A percentile compares a stretch with the other conserved stretches of the same genome.
Evolutionary conservation across 2,113 vertebrate genomes (phyloP).

Genomic region (Corythaeola cristata): DNA sequence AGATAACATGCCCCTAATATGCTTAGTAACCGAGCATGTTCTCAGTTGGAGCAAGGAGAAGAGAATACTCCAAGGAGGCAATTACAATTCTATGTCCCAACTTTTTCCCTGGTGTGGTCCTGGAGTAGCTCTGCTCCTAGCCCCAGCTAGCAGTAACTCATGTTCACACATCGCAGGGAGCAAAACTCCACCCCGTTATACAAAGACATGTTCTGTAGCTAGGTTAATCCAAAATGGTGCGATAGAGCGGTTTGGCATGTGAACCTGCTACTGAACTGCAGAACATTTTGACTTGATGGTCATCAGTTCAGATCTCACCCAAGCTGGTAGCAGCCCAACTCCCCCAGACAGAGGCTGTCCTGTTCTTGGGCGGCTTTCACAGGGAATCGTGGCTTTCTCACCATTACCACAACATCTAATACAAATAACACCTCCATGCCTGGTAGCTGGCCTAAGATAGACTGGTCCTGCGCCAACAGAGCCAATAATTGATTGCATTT

Average conservation of each 20-base stretch:
- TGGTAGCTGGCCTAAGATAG: not conserved
- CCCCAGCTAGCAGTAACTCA: not conserved
- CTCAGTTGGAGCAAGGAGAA: not conserved
- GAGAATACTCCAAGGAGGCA: not conserved
- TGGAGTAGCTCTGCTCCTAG: not conserved
- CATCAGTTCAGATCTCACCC: not conserved
- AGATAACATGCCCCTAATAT: not conserved
- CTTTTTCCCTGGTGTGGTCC: not conserved
- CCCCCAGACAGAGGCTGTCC: not conserved
- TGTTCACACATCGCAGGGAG: accelerated
- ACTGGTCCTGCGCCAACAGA: not conserved
- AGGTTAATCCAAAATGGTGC: not conserved
- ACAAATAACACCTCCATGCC: not conserved
- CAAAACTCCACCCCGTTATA: not conserved
- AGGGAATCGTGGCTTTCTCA: not conserved
- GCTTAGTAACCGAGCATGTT: not conserved
- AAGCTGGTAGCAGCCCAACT: not conserved
- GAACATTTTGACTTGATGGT: not conserved
- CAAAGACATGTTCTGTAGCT: not conserved
- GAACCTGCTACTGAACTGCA: not conserved
- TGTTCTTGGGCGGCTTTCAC: not conserved
- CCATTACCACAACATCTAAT: accelerated
- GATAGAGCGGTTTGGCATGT: accelerated
- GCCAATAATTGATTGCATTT: not conserved
- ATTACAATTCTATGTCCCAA: not conserved